phyloP scores from a whole-genome alignment of 2,888 invertebrate genomes.

The Microctonus hyperodae region DNA sequence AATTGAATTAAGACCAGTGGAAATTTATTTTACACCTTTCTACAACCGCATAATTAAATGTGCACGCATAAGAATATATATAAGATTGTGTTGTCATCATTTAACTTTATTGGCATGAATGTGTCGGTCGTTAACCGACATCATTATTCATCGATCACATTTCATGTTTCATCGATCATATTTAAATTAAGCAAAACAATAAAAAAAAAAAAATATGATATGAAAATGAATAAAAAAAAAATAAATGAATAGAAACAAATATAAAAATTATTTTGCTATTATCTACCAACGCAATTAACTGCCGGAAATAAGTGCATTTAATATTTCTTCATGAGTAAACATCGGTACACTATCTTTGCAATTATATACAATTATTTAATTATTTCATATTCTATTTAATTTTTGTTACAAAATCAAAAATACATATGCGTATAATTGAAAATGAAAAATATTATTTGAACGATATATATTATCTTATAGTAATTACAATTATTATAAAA shows the following conservation, averaged over 20 bases:
- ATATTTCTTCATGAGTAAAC: background rate
- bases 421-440: background rate
- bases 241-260: background rate
- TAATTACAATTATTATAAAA: background rate
- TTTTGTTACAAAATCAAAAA: background rate
- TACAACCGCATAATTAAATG: background rate
- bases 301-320: background rate
- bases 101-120: background rate
- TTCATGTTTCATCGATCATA: background rate
- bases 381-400: background rate
- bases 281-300: background rate
- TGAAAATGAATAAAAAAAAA: background rate
- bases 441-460: background rate
- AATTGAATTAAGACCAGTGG: background rate
- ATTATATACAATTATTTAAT: background rate
- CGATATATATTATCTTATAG: background rate
- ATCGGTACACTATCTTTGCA: background rate
- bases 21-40: slow-evolving; percentile 1
- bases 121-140: background rate
- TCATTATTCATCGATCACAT: background rate
- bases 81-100: background rate
- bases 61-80: too few relatives aligned
- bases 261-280: background rate
- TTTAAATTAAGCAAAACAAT: background rate
- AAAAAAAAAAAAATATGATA: background rate